Evolutionary conservation across 2,888 invertebrate genomes (phyloP), one percentile per base, ranked within the genome.

Genomic region (Tiphia femorata): DNA sequence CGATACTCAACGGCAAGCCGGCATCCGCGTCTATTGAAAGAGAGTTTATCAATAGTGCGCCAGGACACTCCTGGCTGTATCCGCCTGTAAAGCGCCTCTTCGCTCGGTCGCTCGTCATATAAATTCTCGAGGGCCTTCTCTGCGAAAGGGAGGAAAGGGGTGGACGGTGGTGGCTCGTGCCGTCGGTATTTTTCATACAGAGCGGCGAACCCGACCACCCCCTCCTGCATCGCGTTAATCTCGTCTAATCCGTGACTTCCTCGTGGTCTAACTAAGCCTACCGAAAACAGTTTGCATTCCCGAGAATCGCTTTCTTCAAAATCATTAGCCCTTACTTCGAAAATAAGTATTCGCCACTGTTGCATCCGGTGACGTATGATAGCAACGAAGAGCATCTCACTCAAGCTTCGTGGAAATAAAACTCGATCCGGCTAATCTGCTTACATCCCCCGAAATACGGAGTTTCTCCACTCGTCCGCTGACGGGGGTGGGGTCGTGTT

Each of bases 1-100:
- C 65, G 65, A 66, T 65, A 65, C 64, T 64, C 65, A 42, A 64
- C 64, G 64, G 65, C 56, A 65, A 58, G 68, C 67, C 65, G 59
- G 68, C 61, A 68, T 72, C 66, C 62, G 61, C 55, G 62, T 62
- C 57, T 60, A 60, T 62, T 63, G 60, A 65, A 67, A 67, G 64
- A 62, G 64, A 58, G 70, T 71, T 75, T 70, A 72, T 76, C 76
- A 73, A 76, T 75, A 72, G 75, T 48, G 61, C 54, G 60, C n/a
- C 67, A 69, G 61, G 63, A 64, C 63, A 67, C 62, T 60, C 65
- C 58, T 52, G 53, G n/a, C 60, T 57, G 62, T 60, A 60, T 62
- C 63, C 66, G 54, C 47, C 56, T 58, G 58, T 62, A 64, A 66
- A 62, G 55, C 61, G 55, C 50, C 53, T 57, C n/a, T 58, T 60